Percentiles rank a stretch among this genome's conserved stretches.
phyloP scores from a whole-genome alignment of 35 echinoderm and acorn worm species.

The Lytechinus pictus region DNA sequence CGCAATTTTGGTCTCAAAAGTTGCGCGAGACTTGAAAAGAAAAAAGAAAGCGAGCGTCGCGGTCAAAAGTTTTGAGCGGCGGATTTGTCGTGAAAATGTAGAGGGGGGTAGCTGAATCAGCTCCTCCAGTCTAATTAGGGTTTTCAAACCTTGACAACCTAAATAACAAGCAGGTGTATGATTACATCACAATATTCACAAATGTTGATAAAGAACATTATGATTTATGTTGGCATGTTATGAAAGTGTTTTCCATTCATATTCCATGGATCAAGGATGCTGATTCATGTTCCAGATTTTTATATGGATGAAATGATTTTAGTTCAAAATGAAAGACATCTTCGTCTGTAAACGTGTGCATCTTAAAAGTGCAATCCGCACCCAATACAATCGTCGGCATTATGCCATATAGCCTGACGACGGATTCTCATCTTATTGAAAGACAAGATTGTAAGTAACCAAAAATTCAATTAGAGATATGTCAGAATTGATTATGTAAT shows the following conservation, averaged over 20 bases:
- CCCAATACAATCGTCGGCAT: background rate
- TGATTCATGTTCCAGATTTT: background rate
- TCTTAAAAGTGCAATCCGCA: background rate
- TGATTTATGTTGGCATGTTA: background rate
- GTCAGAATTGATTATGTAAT: conserved; percentile 3
- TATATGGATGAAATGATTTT: background rate
- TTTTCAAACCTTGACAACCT: too few relatives aligned
- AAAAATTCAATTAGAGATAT: background rate
- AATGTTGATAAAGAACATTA: background rate
- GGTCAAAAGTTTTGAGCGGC: too few relatives aligned
- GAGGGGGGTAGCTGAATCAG: too few relatives aligned
- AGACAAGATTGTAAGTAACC: background rate
- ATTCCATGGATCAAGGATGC: background rate
- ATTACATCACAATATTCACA: background rate
- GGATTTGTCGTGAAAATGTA: too few relatives aligned
- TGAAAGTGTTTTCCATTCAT: background rate
- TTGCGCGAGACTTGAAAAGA: too few relatives aligned
- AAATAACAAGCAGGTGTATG: background rate
- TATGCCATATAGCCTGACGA: background rate
- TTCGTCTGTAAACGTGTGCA: background rate
- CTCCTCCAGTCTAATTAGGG: too few relatives aligned
- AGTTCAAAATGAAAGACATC: background rate
- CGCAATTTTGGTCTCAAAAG: too few relatives aligned
- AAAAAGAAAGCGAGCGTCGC: too few relatives aligned
- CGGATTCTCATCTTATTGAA: background rate